Base-by-base conservation (phyloP, 2,888 invertebrate species). In the Plemyria rubiginata region DNA sequence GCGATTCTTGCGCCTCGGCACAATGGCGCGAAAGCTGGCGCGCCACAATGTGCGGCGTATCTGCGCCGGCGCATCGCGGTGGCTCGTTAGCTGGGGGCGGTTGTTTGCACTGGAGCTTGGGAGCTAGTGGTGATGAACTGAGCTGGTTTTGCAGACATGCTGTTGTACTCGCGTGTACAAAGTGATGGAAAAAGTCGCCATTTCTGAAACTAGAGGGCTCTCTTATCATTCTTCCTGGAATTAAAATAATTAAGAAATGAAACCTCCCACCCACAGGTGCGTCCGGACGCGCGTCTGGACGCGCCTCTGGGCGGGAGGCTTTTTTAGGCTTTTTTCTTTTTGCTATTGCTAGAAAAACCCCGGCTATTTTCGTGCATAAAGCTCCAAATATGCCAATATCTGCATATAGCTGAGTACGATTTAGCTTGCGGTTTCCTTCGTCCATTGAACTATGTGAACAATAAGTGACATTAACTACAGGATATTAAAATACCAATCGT, bases 11-110 rank as follows among this genome's bases (percentile, higher is more conserved):
- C 80, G 84, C 86, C 87, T 85, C 74, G 60, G 68, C 11, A 92
- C 92, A 92, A 92, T 92, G 92, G 92, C 84, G 92, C 89, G 92
- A 92, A 92, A 91, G 89, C 87, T 92, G 85, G 89, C 92, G 85
- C 91, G 88, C 84, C 89, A 92, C 92, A 91, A 92, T 91, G 86
- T 86, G 87, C 70, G 75, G 87, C 70, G 76, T 89, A 92, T 91
- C 92, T 74, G 84, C 83, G 85, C 83, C 60, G 63, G 85, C 86
- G 86, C 87, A 92, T 92, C 92, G 82, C 81, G 82, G 92, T 86
- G 89, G 91, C 92, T 90, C 83, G 90, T 86, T 88, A 86, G 81
- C 90, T 87, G 87, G 85, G 82, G 90, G 91, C 90, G 85, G 85
- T 85, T 81, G 82, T 84, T 86, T 86, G 84, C 75, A 77, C 81